A percentile compares a stretch with the other conserved stretches of the same genome.
Conservation (phyloP, 2,888 invertebrate species). For the Clostera curtula region DNA sequence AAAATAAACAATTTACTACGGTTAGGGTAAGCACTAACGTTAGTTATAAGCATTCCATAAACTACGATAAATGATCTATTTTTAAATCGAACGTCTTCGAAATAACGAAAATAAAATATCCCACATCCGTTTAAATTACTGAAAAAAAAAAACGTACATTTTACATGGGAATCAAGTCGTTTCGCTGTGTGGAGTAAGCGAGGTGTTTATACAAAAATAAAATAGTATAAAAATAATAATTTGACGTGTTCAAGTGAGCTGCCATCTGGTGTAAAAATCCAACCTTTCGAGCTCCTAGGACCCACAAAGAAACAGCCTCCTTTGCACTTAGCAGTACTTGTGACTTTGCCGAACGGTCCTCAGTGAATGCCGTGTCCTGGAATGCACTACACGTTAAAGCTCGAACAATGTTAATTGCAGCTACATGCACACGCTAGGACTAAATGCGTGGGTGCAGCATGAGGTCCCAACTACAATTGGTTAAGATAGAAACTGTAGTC, state of each 20-base stretch:
- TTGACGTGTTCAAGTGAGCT: conserved; percentile 42
- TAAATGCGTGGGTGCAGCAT: conserved; percentile 30
- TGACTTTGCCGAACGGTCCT: conserved; percentile 79
- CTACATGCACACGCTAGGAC: conserved; percentile 58
- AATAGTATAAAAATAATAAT: conserved; percentile 31
- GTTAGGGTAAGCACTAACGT: conserved; percentile 9
- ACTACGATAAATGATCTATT: conserved; percentile 7
- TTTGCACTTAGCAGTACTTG: conserved; percentile 92
- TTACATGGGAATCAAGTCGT: background rate
- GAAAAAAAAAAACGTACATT: background rate
- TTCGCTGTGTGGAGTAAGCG: conserved; percentile 20
- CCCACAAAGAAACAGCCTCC: conserved; percentile 96
- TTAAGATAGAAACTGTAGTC: no score
- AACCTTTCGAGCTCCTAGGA: conserved; percentile 95
- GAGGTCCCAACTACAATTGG: no score
- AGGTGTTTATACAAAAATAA: conserved; percentile 20
- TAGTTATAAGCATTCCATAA: conserved; percentile 17
- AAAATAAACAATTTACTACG: conserved; percentile 8
- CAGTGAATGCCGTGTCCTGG: conserved; percentile 83
- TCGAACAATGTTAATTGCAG: conserved; percentile 59
- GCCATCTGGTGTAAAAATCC: conserved; percentile 56
- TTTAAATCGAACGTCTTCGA: conserved; percentile 4
- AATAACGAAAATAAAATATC: background rate
- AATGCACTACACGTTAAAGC: conserved; percentile 75
- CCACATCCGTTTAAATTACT: conserved; percentile 2